These are phyloP conservation scores for Peromyscus californicus DNA, from an alignment of 2,113 vertebrate genomes.

Conservation along the genomic window DNA sequence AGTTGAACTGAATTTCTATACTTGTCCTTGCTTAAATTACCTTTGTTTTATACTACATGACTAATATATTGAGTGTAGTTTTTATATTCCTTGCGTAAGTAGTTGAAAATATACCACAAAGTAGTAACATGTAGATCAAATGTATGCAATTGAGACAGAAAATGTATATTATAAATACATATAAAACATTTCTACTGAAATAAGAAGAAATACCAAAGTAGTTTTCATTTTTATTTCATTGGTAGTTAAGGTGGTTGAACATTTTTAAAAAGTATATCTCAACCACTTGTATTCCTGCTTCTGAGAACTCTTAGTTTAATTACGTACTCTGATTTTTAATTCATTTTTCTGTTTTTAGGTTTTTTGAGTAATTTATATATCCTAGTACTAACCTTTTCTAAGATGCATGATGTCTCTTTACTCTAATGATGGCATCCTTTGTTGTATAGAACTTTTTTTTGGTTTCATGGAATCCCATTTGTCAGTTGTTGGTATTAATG, in stretches of 20 bases:
- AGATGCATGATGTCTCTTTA: background rate
- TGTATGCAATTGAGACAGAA: background rate
- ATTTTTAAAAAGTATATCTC: background rate
- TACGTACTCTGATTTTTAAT: background rate
- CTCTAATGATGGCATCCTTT: background rate
- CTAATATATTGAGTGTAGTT: background rate
- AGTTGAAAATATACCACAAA: background rate
- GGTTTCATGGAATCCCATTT: background rate
- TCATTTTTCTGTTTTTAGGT: background rate
- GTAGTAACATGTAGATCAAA: conserved; percentile 12
- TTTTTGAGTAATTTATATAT: background rate
- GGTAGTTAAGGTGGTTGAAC: background rate
- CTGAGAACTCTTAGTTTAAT: background rate
- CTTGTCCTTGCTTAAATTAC: background rate
- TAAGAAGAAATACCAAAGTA: background rate
- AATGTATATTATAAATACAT: background rate
- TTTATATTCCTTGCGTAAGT: background rate
- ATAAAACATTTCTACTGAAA: background rate
- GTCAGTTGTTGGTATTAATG: background rate
- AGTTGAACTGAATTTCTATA: background rate
- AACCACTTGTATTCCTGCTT: background rate
- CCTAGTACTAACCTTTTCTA: background rate
- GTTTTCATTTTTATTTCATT: background rate
- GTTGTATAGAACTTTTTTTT: background rate
- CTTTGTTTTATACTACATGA: background rate